phyloP scores from a whole-genome alignment of 2,888 invertebrate species.

The Heliconius sara region DNA sequence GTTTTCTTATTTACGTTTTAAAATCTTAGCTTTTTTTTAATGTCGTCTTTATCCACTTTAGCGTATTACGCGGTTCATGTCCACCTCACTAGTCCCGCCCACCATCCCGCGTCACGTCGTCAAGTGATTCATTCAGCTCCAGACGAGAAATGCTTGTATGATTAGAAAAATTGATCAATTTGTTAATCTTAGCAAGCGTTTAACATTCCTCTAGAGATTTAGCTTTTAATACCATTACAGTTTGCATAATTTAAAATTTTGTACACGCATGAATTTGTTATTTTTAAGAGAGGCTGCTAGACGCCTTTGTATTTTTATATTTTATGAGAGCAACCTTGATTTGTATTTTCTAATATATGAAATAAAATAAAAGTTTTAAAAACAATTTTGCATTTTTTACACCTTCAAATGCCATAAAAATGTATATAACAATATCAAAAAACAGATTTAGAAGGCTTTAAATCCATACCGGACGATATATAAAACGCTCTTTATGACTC shows the following conservation, averaged over 20 bases:
- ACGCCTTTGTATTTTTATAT: too few relatives aligned
- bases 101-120: constrained; percentile 1
- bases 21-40: not conserved
- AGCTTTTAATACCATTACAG: constrained; percentile 3
- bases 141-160: constrained; percentile 33
- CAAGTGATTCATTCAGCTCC: constrained; percentile 34
- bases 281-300: too few relatives aligned
- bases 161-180: constrained; percentile 42
- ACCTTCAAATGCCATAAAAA: too few relatives aligned
- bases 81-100: constrained; percentile 19
- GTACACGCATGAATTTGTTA: too few relatives aligned
- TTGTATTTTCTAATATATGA: too few relatives aligned
- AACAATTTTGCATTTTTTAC: too few relatives aligned
- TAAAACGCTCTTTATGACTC: not conserved
- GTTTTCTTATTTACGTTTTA: not conserved
- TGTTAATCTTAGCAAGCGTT: constrained; percentile 37
- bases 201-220: constrained; percentile 31
- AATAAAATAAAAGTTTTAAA: too few relatives aligned
- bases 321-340: too few relatives aligned
- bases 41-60: not conserved
- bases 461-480: not conserved
- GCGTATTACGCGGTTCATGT: not conserved
- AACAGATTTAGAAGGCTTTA: too few relatives aligned
- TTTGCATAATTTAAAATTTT: not conserved
- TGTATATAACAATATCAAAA: too few relatives aligned